Evolutionary conservation across 2,797 vertebrate species (phyloP), one percentile per base, ranked within the genome.

Genomic region (Enteromius paludinosus): DNA sequence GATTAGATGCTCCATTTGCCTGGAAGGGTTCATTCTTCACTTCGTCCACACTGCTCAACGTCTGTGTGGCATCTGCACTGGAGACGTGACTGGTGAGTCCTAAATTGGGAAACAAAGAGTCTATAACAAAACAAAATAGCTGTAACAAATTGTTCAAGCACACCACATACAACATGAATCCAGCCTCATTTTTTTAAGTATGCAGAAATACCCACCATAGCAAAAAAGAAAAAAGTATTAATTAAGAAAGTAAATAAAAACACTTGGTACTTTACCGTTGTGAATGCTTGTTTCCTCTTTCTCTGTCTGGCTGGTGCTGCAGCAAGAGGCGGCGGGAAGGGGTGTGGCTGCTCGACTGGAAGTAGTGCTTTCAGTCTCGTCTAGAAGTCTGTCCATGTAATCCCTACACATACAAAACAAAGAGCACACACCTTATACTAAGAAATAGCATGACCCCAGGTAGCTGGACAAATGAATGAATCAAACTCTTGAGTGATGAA

Each of bases 311-410:
- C 97, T 97, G 88, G 95, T 92, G 88, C 96, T 98, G 90, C 97
- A 97, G 93, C 95, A 97, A 85, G 97, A 98, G 49, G 96, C 91
- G 1, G 96, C 95, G 33, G 97, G 97, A 1, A 97, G 97, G 6
- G 98, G 98, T 0, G 97, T 98, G 0, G 97, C 95, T 0, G 97
- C 98, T 61, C 97, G 89, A 73, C 98, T 99, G 81, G 98, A 99
- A 0, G 97, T 93, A 0, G 97, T 95, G 3, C 98, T 99, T 91
- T 99, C 98, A 0, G 97, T 98, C 89, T 99, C 98, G 59, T 98
- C 98, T 84, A 99, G 90, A 84, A 99, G 95, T 17, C 98, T 95
- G 86, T 99, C 98, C 98, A 99, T 98, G 87, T 99, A 99, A 92
- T 99, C 98, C 88, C 98, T 98, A 87, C 62, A 78, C 82, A 47